These are phyloP conservation scores for Ceyx melanurus DNA, from an alignment of 2,113 vertebrate species.

Conservation along the genomic window DNA sequence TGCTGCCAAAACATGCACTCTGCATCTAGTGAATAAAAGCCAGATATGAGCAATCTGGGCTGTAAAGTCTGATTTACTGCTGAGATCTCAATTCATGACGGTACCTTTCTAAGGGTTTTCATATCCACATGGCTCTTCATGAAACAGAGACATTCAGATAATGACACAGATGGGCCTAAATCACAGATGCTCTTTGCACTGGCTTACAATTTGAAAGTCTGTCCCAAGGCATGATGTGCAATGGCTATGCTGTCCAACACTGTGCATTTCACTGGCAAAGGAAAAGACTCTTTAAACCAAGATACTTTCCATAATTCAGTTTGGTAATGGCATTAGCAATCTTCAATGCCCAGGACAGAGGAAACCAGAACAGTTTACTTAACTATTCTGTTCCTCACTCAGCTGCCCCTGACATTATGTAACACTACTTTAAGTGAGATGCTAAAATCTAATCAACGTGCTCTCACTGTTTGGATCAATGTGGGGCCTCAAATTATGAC, in stretches of 20 bases:
- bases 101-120: not conserved
- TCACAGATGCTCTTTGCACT: not conserved
- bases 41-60: not conserved
- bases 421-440: not conserved
- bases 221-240: not conserved
- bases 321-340: not conserved
- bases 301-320: not conserved
- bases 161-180: not conserved
- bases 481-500: not conserved
- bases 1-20: not conserved
- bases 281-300: not conserved
- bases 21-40: not conserved
- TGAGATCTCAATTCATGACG: rapidly evolving
- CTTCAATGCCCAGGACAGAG: not conserved
- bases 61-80: not conserved
- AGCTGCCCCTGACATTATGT: not conserved
- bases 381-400: not conserved
- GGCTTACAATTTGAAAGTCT: not conserved
- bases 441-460: not conserved
- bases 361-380: not conserved
- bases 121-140: not conserved
- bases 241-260: not conserved
- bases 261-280: not conserved
- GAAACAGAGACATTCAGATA: not conserved
- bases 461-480: not conserved